Percentiles rank a stretch among this genome's conserved stretches.
phyloP scores from a whole-genome alignment of 2,113 vertebrate species.

The Pogonocichla stellata region DNA sequence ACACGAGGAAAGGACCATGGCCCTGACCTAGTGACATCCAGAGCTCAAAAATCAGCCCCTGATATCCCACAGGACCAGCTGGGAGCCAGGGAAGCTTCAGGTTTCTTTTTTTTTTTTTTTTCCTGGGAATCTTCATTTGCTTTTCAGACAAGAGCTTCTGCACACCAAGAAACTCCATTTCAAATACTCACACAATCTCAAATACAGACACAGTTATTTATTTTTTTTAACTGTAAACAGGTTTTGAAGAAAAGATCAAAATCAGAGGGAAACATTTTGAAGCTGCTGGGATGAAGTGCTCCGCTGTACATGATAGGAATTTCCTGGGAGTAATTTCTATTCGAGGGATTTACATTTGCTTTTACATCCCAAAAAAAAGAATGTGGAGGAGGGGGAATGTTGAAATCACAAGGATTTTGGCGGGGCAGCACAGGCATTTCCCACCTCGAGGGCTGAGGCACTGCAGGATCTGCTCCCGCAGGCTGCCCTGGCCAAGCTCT shows the following conservation, averaged over 20 bases:
- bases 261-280: slow-evolving; percentile 33
- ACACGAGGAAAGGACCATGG: accelerated
- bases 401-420: not conserved
- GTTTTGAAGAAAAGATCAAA: slow-evolving; percentile 64
- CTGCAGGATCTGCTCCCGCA: not conserved
- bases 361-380: not conserved
- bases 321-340: not conserved
- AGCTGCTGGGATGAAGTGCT: slow-evolving; percentile 6
- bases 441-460: accelerated
- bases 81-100: not conserved
- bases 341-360: not conserved
- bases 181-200: not conserved
- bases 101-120: not conserved
- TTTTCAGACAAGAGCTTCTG: not conserved
- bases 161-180: not conserved
- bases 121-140: not conserved
- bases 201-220: not conserved
- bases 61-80: accelerated
- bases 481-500: accelerated
- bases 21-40: not conserved
- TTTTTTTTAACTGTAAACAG: slow-evolving; percentile 25
- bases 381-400: accelerated
- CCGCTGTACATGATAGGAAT: not conserved
- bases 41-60: not conserved
- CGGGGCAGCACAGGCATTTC: not conserved